Conservation (phyloP, 2,797 vertebrate species). For the Eulemur albifrons region DNA sequence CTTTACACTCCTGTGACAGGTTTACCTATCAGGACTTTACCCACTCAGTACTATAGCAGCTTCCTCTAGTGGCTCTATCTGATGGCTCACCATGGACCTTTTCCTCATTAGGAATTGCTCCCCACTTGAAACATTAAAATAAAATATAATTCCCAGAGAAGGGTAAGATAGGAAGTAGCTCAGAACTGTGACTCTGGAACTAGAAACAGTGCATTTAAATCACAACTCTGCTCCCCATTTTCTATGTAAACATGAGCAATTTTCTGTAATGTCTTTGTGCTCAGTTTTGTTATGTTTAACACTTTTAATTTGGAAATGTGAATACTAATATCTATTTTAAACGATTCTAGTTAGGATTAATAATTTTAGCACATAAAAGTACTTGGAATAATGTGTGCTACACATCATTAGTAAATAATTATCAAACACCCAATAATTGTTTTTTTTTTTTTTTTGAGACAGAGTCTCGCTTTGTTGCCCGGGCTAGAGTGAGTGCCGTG, state of each 20-base stretch:
- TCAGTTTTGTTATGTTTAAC: neutral
- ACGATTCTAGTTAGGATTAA: neutral
- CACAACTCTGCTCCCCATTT: neutral
- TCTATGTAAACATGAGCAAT: neutral
- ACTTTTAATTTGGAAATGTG: neutral
- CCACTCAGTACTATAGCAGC: neutral
- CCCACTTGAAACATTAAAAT: neutral
- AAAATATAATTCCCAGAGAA: neutral
- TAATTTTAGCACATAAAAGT: neutral
- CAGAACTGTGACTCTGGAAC: neutral
- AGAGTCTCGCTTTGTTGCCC: no score
- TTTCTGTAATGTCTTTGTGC: neutral
- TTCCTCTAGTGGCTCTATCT: neutral
- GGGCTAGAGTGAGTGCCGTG: no score
- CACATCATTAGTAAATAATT: neutral
- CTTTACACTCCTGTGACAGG: neutral
- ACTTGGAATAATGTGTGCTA: neutral
- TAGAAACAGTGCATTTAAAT: neutral
- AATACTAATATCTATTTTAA: neutral
- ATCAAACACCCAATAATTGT: neutral
- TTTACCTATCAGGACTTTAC: neutral
- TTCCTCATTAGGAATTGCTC: neutral
- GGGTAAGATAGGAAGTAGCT: neutral
- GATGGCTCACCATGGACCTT: neutral
- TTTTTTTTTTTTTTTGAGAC: no score